Evolutionary conservation across 2,797 vertebrate genomes (phyloP), one percentile per base, ranked within the genome.

Genomic region (Lepidocolaptes lacrymiger): DNA sequence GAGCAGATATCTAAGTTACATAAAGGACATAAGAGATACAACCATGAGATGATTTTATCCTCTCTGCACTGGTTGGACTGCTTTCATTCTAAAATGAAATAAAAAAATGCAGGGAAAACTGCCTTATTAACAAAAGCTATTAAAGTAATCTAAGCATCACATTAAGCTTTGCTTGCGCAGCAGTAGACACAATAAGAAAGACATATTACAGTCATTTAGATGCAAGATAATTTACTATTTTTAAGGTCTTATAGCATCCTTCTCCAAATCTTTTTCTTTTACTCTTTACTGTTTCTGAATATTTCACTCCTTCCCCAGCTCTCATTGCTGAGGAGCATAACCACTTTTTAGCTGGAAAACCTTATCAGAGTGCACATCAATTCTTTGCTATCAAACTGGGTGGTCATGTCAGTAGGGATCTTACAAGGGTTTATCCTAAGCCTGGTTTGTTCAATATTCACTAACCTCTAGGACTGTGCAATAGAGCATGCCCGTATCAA

Each of bases 121-220:
- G 95, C 97, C 96, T 96, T 97, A 97, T 97, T 97, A 97, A 97
- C 97, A 96, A 96, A 97, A 97, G 94, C 97, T 95, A 97, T 97
- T 97, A 97, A 96, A 97, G 97, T 89, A 97, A 97, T 97, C 96
- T 97, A 97, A 97, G 96, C 96, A 97, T 95, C 96, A 94, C 96
- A 97, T 97, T 97, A 97, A 96, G 97, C 95, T 95, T 97, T 97
- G 97, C 97, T 97, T 95, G 96, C 97, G 2, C 97, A 97, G 97
- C 96, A 96, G 94, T 96, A 97, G 95, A 93, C 94, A 95, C 96
- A 96, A 96, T 96, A 96, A 97, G 94, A 93, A 97, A 94, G 95
- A 92, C 96, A 83, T 96, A 97, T 97, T 97, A 93, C 88, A 95
- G 96, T 96, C 95, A 96, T 96, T 97, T 97, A 97, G 96, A 96